Conservation (phyloP, 37 sponge, comb jelly and placozoan genomes). For the Trichoplax adhaerens region DNA sequence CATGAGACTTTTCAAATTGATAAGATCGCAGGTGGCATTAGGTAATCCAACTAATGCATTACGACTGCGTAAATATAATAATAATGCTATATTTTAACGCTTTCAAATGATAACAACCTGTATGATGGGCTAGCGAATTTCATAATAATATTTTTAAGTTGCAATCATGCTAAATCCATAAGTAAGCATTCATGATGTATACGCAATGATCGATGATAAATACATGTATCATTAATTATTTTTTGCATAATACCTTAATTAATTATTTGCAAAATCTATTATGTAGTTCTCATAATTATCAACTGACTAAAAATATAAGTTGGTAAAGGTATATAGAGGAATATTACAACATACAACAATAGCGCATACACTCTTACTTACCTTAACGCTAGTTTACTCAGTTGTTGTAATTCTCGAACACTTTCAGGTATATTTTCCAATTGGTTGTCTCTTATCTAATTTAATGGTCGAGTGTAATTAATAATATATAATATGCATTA, state of each 20-base stretch:
- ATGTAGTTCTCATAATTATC: too few relatives aligned
- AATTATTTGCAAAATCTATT: too few relatives aligned
- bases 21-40: conserved; percentile 12
- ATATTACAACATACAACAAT: too few relatives aligned
- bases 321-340: conserved; percentile 2
- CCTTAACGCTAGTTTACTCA: conserved; percentile 49
- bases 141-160: too few relatives aligned
- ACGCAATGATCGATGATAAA: too few relatives aligned
- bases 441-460: conserved; percentile 42
- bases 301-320: background rate
- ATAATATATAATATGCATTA: too few relatives aligned
- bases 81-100: background rate
- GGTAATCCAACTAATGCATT: conserved; percentile 26
- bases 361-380: background rate
- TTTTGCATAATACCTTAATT: too few relatives aligned
- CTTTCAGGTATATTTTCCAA: conserved; percentile 29
- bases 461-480: background rate
- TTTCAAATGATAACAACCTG: too few relatives aligned
- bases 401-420: conserved; percentile 29
- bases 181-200: too few relatives aligned
- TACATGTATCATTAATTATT: too few relatives aligned
- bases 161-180: too few relatives aligned
- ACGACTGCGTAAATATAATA: conserved; percentile 18
- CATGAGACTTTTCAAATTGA: conserved; percentile 18
- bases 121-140: too few relatives aligned